A percentile compares a stretch with the other conserved stretches of the same genome.
phyloP scores from a whole-genome alignment of 2,888 invertebrate genomes.

The Neocrepidodera transversa region DNA sequence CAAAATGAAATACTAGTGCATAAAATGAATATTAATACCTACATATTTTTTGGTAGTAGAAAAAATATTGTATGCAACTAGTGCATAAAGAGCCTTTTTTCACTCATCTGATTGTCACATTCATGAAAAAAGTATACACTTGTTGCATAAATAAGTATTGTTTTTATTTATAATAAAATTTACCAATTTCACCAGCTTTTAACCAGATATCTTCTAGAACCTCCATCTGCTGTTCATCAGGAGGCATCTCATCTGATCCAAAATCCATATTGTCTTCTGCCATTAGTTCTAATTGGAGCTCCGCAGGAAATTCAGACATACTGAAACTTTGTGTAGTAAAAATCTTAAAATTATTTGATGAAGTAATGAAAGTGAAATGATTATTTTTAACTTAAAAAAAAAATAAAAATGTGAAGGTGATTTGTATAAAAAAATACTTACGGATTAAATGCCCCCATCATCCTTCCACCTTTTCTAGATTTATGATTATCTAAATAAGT shows the following conservation, averaged over 20 bases:
- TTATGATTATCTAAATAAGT: slow-evolving; percentile 69
- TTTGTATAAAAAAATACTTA: slow-evolving; percentile 39
- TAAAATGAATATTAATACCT: too few relatives aligned
- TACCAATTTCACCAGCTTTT: slow-evolving; percentile 80
- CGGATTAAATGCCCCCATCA: slow-evolving; percentile 47
- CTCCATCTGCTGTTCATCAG: slow-evolving; percentile 76
- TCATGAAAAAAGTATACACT: too few relatives aligned
- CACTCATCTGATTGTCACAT: too few relatives aligned
- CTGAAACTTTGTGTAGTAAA: slow-evolving; percentile 41
- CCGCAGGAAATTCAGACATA: slow-evolving; percentile 56
- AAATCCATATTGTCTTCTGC: slow-evolving; percentile 60
- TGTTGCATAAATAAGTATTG: too few relatives aligned
- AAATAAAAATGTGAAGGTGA: too few relatives aligned
- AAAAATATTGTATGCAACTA: too few relatives aligned
- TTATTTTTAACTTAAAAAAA: too few relatives aligned
- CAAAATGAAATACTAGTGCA: too few relatives aligned
- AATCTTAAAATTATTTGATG: not conserved
- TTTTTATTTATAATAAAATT: slow-evolving; percentile 29
- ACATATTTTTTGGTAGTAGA: too few relatives aligned
- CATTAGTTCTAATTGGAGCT: slow-evolving; percentile 61
- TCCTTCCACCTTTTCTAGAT: slow-evolving; percentile 60
- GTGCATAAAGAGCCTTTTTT: too few relatives aligned
- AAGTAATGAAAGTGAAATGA: not conserved
- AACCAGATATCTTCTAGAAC: slow-evolving; percentile 81
- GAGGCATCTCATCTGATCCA: slow-evolving; percentile 62